phyloP scores from a whole-genome alignment of 37 sponge, comb jelly and placozoan genomes.

The Hexactinellida sp. region DNA sequence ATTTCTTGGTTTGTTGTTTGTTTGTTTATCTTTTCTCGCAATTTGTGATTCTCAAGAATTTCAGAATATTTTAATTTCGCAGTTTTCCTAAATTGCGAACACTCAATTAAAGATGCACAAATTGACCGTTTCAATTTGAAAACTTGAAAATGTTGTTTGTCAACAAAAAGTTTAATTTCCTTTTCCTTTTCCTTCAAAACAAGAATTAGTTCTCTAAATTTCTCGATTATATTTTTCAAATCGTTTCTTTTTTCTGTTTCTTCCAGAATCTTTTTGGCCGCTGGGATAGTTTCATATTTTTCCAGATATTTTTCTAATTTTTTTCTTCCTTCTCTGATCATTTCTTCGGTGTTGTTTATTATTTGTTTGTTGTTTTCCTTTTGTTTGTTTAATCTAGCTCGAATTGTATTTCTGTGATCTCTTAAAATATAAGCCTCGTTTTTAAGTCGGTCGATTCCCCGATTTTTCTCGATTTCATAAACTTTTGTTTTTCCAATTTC shows the following conservation, averaged over 20 bases:
- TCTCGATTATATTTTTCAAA: background rate
- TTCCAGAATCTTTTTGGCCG: background rate
- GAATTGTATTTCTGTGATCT: background rate
- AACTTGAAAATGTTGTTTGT: background rate
- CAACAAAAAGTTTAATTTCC: background rate
- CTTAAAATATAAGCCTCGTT: background rate
- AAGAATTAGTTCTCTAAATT: background rate
- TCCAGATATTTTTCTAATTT: background rate
- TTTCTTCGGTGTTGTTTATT: background rate
- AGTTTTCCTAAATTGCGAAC: background rate
- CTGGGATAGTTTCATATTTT: background rate
- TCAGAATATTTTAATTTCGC: background rate
- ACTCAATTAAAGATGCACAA: background rate
- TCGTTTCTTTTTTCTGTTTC: background rate
- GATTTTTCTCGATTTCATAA: background rate
- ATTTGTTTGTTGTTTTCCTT: background rate
- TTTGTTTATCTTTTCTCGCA: background rate
- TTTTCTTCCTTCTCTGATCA: background rate
- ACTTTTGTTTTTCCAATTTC: background rate
- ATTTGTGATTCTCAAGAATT: background rate
- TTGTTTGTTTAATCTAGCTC: background rate
- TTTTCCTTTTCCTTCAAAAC: background rate
- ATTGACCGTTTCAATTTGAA: background rate
- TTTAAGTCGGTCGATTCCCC: background rate
- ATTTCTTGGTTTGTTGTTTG: too few species aligned